Evolutionary conservation across 2,113 vertebrate genomes (phyloP), one percentile per base, ranked within the genome.

Genomic region (Paramormyrops kingsleyae): DNA sequence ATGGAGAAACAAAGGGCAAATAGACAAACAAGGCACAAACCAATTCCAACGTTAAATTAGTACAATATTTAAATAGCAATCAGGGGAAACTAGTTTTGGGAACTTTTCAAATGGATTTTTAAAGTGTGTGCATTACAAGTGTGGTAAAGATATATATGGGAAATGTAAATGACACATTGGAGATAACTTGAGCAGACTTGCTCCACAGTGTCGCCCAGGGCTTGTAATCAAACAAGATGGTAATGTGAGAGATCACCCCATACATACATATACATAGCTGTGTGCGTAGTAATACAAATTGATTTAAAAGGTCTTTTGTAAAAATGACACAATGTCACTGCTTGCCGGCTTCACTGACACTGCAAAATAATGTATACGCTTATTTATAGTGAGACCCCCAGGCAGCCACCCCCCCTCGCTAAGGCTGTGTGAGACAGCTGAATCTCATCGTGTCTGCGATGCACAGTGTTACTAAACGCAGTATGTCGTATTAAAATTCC

Each of bases 1-100:
- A 96, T 94, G 91, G 93, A 94, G 95, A 95, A 93, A 94, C 93
- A 94, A 94, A 94, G 94, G 94, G 95, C 93, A 96, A 95, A 95
- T 94, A 92, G 93, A 95, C 94, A 96, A 96, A 96, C 95, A 96
- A 94, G 94, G 92, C 94, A 92, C 91, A 90, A 91, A 93, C 93
- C 93, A 95, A 95, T 94, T 94, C 93, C 89, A 47, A 87, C 88
- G 90, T 92, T 94, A 94, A 95, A 95, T 96, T 95, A 95, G 91
- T 94, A 92, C 94, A 95, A 96, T 94, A 95, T 94, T 94, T 95
- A 95, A 96, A 95, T 93, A 92, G 94, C 94, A 95, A 94, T 96
- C 95, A 95, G 91, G 94, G 93, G 92, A 93, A 95, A 94, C 94
- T 92, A 93, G 90, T 94, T 95, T 94, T 91, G 49, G 90, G 90